These are phyloP conservation scores for Hirundichthys speculiger DNA, from an alignment of 2,113 vertebrate species.

Conservation along the genomic window DNA sequence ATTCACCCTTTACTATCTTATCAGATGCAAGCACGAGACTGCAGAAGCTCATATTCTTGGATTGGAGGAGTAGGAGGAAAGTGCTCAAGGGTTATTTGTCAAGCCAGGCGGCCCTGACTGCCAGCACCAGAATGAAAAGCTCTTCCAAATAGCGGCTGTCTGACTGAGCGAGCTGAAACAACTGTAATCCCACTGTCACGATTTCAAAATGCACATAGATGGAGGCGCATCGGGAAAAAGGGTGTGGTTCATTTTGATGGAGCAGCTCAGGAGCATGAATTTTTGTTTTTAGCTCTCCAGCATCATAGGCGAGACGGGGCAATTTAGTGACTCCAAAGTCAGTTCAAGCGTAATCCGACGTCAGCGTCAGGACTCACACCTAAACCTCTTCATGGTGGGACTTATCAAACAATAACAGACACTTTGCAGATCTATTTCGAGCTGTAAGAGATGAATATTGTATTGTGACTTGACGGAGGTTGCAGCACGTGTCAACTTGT, in stretches of 20 bases:
- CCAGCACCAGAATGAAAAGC: constrained; percentile 47
- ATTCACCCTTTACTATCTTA: constrained; percentile 64
- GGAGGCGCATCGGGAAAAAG: constrained; percentile 23
- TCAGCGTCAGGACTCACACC: constrained; percentile 67
- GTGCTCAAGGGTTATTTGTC: constrained; percentile 68
- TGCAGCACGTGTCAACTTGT: constrained; percentile 67
- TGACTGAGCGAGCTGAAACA: constrained; percentile 50
- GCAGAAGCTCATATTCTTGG: constrained; percentile 47
- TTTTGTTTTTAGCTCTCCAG: constrained; percentile 13
- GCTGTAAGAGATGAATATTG: constrained; percentile 68
- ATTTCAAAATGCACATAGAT: constrained; percentile 37
- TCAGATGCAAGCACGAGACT: constrained; percentile 54
- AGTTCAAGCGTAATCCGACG: constrained; percentile 74
- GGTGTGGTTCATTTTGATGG: constrained; percentile 47
- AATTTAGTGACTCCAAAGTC: constrained; percentile 62
- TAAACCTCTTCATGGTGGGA: constrained; percentile 78
- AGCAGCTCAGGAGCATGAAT: constrained; percentile 30
- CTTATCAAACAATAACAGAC: constrained; percentile 79
- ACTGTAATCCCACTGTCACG: constrained; percentile 52
- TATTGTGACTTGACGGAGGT: constrained; percentile 67
- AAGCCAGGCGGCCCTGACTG: constrained; percentile 46
- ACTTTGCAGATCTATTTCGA: constrained; percentile 73
- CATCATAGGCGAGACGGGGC: constrained; percentile 27
- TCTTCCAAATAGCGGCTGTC: constrained; percentile 41
- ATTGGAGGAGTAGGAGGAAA: constrained; percentile 48